phyloP scores from a whole-genome alignment of 2,888 invertebrate genomes.

The Cantharis rustica region DNA sequence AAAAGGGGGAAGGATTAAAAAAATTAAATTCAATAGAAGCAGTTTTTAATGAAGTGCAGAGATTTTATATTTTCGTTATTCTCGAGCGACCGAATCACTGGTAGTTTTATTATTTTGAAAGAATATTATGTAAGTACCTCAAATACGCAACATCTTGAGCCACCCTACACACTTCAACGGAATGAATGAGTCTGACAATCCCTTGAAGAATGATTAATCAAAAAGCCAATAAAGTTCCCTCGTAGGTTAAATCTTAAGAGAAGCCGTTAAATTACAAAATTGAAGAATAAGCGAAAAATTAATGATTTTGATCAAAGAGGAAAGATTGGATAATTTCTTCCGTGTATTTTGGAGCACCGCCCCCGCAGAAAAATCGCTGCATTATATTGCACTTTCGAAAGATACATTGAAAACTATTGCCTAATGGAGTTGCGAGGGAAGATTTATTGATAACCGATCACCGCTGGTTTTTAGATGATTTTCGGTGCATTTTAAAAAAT shows the following conservation, averaged over 20 bases:
- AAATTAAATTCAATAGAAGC: no score
- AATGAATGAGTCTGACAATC: background rate
- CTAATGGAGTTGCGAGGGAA: background rate
- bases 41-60: no score
- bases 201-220: background rate
- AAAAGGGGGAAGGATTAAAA: no score
- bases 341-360: no score
- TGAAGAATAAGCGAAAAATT: background rate
- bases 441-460: background rate
- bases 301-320: background rate
- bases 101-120: no score
- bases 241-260: background rate
- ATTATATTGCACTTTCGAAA: background rate
- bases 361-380: background rate
- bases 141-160: background rate
- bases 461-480: background rate
- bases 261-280: background rate
- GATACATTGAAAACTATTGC: background rate
- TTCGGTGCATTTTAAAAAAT: background rate
- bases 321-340: background rate
- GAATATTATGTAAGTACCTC: background rate
- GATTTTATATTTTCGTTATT: no score
- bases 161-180: background rate
- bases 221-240: background rate
- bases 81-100: no score